Evolutionary conservation across 2,888 invertebrate genomes (phyloP).

Genomic region (Nymphalis urticae): DNA sequence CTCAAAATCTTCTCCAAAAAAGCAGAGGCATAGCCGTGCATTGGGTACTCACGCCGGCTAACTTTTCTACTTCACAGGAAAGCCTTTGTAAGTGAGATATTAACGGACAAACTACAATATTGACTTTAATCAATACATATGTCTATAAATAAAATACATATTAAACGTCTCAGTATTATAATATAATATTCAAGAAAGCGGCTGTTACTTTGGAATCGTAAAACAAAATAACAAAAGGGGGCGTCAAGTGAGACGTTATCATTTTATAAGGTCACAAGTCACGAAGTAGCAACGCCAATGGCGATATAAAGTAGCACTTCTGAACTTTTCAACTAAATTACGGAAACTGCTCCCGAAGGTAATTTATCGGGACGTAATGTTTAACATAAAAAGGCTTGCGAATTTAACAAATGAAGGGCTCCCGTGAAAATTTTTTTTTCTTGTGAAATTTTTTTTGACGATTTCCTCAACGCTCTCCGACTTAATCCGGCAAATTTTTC

Average conservation of each 20-base stretch:
- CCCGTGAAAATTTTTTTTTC: constrained; percentile 5
- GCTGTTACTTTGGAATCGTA: neutral
- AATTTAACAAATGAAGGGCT: constrained; percentile 24
- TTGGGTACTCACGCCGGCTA: too few species aligned
- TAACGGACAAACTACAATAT: too few species aligned
- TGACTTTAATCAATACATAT: too few species aligned
- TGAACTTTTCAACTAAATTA: constrained; percentile 35
- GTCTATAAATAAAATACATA: too few species aligned
- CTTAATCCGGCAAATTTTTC: constrained; percentile 36
- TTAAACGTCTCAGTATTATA: too few species aligned
- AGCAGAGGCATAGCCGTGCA: too few species aligned
- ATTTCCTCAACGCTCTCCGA: constrained; percentile 20
- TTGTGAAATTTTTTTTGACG: constrained; percentile 21
- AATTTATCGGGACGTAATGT: constrained; percentile 57
- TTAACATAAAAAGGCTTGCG: constrained; percentile 31
- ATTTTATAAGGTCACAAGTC: constrained; percentile 31
- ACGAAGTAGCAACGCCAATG: constrained; percentile 28
- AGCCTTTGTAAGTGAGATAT: too few species aligned
- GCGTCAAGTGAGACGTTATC: constrained; percentile 26
- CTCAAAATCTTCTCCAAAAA: too few species aligned
- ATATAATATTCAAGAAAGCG: neutral
- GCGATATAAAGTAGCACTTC: constrained; percentile 27
- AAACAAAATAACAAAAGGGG: constrained; percentile 28
- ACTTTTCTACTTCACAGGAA: too few species aligned
- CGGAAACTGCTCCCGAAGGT: constrained; percentile 55